Evolutionary conservation across 2,797 vertebrate species (phyloP), one percentile per base, ranked within the genome.

Genomic region (Eospalax fontanierii): DNA sequence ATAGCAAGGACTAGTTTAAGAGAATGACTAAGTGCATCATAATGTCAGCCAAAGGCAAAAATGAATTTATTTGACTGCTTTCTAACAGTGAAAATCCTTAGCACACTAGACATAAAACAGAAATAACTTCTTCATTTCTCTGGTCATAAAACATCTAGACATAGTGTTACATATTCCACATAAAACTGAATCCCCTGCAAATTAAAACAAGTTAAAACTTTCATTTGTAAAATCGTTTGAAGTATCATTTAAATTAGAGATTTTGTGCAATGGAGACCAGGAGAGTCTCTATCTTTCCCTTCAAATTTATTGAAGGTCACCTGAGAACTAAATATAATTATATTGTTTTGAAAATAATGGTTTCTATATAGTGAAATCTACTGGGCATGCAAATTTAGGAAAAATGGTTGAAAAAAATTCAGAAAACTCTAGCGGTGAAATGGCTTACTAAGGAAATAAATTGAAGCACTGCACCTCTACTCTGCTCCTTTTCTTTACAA

Each of bases 11-110:
- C 75, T 85, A n/a, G 40, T 88, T 90, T 59, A 80, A 35, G 35
- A 74, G 66, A 86, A 10, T 70, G 79, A n/a, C 43, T 54, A 79
- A 57, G 22, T 75, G 30, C 10, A 66, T 71, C 0, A 4, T 30
- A 70, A 71, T 1, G 61, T 59, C 28, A 86, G 30, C 14, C 54
- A 92, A 83, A 90, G 74, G 30, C n/a, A 30, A 90, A 89, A 76
- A 73, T 86, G 9, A 46, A 93, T 95, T 79, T 33, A 92, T 83
- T 84, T 74, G 70, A 94, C 73, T 89, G 57, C 54, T 88, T 90
- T 87, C n/a, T 33, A 81, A 85, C 19, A 90, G 38, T 26, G 6
- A 87, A 89, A 92, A 33, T 11, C 7, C 33, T 92, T 88, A 26
- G 8, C 21, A 75, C 2, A 68, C 26, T 33, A 79, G 74, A 76